phyloP scores from a whole-genome alignment of 2,797 vertebrate genomes.

The Nasua narica region DNA sequence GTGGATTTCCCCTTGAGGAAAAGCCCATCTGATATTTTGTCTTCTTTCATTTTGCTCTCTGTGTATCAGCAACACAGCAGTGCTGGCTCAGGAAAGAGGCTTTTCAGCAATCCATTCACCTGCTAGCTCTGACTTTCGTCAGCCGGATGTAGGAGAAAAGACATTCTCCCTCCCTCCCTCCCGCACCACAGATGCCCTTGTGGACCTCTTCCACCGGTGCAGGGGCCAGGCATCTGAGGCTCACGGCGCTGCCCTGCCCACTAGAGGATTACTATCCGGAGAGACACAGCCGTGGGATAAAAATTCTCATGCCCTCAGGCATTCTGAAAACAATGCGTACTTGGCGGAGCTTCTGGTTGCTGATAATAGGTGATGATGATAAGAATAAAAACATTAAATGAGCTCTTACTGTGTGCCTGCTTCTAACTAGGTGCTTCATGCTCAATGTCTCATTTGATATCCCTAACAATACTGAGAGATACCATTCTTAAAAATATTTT shows the following conservation, averaged over 20 bases:
- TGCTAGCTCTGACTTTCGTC: not conserved
- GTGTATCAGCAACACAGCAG: not conserved
- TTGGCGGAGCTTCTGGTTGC: not conserved
- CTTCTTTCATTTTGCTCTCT: not conserved
- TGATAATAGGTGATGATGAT: not conserved
- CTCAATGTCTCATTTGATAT: not conserved
- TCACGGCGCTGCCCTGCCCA: not conserved
- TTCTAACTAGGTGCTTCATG: not conserved
- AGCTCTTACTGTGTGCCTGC: not conserved
- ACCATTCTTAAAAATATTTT: not conserved
- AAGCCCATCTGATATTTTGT: not conserved
- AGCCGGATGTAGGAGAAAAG: not conserved
- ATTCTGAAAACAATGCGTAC: not conserved
- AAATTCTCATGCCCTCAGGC: not conserved
- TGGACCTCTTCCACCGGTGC: not conserved
- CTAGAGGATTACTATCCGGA: not conserved
- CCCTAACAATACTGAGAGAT: not conserved
- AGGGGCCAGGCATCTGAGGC: not conserved
- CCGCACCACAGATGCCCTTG: accelerated
- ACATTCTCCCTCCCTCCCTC: accelerated
- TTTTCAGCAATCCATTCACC: not conserved
- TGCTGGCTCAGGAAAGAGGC: not conserved
- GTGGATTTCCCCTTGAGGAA: not conserved
- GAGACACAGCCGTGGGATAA: not conserved
- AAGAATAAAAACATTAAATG: not conserved